Conservation (phyloP, 2,797 vertebrate genomes). For the Neosalanx taihuensis region DNA sequence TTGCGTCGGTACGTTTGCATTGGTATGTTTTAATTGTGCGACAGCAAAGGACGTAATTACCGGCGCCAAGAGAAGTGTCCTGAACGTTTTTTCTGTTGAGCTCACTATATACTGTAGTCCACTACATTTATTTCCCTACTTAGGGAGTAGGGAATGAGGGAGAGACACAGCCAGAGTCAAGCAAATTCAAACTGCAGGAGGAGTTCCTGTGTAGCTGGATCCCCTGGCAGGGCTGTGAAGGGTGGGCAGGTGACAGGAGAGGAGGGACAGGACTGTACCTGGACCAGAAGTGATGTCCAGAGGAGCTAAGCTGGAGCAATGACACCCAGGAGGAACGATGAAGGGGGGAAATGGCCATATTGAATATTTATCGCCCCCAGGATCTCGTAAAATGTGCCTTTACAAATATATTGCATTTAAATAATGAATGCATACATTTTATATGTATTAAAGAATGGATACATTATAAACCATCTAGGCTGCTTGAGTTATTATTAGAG, state of each 20-base stretch:
- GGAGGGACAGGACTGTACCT: background rate
- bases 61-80: too few relatives aligned
- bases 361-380: constrained; percentile 12
- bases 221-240: background rate
- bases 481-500: too few relatives aligned
- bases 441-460: background rate
- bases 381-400: constrained; percentile 8
- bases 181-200: constrained; percentile 57
- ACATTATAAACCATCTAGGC: too few relatives aligned
- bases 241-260: too few relatives aligned
- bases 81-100: too few relatives aligned
- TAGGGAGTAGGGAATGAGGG: too few relatives aligned
- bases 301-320: background rate
- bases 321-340: background rate
- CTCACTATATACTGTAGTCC: too few relatives aligned
- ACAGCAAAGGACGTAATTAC: too few relatives aligned
- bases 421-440: constrained; percentile 26
- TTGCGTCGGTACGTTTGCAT: too few relatives aligned
- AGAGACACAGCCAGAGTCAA: constrained; percentile 49
- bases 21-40: too few relatives aligned
- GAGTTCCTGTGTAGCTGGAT: background rate
- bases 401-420: constrained; percentile 30
- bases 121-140: too few relatives aligned
- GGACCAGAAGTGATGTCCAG: background rate
- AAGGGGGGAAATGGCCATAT: background rate